Conservation (phyloP, 2,888 invertebrate genomes). For the Cyclophora punctaria region DNA sequence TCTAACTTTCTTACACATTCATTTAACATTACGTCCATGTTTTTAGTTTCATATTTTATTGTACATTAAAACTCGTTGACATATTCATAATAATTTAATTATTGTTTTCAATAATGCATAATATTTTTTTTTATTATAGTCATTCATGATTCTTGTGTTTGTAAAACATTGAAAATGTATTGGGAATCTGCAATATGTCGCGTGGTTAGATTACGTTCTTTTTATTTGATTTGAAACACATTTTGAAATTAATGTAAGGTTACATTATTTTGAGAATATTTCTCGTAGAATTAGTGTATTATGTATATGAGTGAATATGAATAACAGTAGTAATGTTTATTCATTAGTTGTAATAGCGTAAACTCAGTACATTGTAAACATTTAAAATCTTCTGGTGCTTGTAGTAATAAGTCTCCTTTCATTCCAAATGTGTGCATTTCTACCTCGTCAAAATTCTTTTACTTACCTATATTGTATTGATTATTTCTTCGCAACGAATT, state of each 20-base stretch:
- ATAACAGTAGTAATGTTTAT: slow-evolving; percentile 25
- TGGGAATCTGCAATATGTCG: slow-evolving; percentile 71
- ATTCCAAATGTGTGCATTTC: slow-evolving; percentile 61
- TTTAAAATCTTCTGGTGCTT: slow-evolving; percentile 66
- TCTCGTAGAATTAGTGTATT: slow-evolving; percentile 18
- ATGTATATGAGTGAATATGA: slow-evolving; percentile 23
- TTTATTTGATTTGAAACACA: slow-evolving; percentile 6
- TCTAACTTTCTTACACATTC: slow-evolving; percentile 61
- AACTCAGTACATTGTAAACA: slow-evolving; percentile 35
- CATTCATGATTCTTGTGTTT: slow-evolving; percentile 42
- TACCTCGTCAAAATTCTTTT: slow-evolving; percentile 23
- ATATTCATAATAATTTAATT: slow-evolving; percentile 67
- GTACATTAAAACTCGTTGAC: slow-evolving; percentile 60
- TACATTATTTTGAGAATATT: slow-evolving; percentile 15
- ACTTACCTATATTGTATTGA: background rate
- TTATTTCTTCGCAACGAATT: slow-evolving; percentile 12
- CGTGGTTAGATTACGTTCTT: slow-evolving; percentile 21
- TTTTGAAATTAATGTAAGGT: slow-evolving; percentile 7
- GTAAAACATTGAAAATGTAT: slow-evolving; percentile 40
- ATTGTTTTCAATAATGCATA: slow-evolving; percentile 64
- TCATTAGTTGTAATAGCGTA: slow-evolving; percentile 30
- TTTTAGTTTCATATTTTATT: slow-evolving; percentile 72
- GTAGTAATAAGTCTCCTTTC: slow-evolving; percentile 64
- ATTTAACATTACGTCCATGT: slow-evolving; percentile 68
- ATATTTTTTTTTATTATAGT: slow-evolving; percentile 58